Conservation (phyloP, 2,888 invertebrate species). For the Rosalia funebris region DNA sequence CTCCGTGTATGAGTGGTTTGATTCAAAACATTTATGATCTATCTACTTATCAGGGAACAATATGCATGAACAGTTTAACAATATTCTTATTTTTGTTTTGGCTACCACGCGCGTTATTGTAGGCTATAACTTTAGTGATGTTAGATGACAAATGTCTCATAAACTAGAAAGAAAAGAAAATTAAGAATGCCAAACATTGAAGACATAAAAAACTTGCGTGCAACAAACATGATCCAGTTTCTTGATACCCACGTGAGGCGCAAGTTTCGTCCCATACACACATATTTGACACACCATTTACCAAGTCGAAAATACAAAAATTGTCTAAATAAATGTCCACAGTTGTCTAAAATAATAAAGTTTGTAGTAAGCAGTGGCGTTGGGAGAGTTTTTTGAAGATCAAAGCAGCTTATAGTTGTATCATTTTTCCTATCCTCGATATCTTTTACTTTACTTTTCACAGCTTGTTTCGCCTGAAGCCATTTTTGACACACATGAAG, state of each 20-base stretch:
- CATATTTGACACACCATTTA: conserved; percentile 9
- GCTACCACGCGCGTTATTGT: conserved; percentile 4
- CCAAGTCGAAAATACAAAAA: neutral
- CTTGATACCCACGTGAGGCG: conserved; percentile 7
- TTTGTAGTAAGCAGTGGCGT: no score
- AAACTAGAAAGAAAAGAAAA: conserved; percentile 10
- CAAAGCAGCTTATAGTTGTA: no score
- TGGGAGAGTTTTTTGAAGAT: no score
- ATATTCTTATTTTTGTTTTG: conserved; percentile 17
- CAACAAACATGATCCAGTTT: conserved; percentile 13
- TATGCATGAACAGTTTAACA: conserved; percentile 1
- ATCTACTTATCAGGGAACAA: neutral
- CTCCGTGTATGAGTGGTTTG: neutral
- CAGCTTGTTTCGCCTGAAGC: no score
- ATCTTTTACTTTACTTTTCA: no score
- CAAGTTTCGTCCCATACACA: conserved; percentile 16
- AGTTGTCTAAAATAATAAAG: no score
- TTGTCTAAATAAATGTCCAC: no score
- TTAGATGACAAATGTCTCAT: conserved; percentile 2
- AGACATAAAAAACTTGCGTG: conserved; percentile 12
- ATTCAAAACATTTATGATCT: conserved; percentile 10
- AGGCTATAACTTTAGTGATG: conserved; percentile 10
- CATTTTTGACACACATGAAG: no score
- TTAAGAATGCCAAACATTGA: neutral
- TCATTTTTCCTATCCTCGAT: no score